A percentile compares a stretch with the other conserved stretches of the same genome.
phyloP scores from a whole-genome alignment of 1,140 invertebrate genomes.

The Zelostemma sp. region DNA sequence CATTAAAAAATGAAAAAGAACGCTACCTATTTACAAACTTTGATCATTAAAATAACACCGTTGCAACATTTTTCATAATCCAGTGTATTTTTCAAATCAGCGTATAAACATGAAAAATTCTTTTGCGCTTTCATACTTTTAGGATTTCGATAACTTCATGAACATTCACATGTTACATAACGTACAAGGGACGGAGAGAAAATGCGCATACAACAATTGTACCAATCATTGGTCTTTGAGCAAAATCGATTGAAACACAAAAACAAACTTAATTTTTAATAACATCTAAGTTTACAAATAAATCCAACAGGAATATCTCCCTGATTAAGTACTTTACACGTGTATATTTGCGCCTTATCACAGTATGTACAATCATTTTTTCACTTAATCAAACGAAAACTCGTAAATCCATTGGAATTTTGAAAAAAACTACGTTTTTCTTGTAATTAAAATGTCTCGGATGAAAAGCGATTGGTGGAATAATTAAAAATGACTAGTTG shows the following conservation, averaged over 20 bases:
- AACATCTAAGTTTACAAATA: too few relatives aligned
- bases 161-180: conserved; percentile 44
- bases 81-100: too few relatives aligned
- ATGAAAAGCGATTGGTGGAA: too few relatives aligned
- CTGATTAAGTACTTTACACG: conserved; percentile 23
- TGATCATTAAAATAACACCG: too few relatives aligned
- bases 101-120: not conserved
- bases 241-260: conserved; percentile 6
- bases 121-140: not conserved
- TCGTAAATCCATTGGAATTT: not conserved
- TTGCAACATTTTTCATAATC: too few relatives aligned
- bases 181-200: conserved; percentile 63
- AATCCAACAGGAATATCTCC: too few relatives aligned
- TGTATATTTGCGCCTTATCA: conserved; percentile 11
- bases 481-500: too few relatives aligned
- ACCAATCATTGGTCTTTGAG: not conserved
- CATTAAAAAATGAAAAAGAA: conserved; percentile 10
- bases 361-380: conserved; percentile 17
- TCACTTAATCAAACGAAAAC: not conserved
- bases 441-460: too few relatives aligned
- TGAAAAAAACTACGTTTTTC: not conserved
- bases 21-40: conserved; percentile 9
- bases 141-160: conserved; percentile 27
- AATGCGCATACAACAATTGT: conserved; percentile 27
- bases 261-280: not conserved